Base-by-base conservation (phyloP, 2,888 invertebrate genomes). In the Sclerodermus sp. region DNA sequence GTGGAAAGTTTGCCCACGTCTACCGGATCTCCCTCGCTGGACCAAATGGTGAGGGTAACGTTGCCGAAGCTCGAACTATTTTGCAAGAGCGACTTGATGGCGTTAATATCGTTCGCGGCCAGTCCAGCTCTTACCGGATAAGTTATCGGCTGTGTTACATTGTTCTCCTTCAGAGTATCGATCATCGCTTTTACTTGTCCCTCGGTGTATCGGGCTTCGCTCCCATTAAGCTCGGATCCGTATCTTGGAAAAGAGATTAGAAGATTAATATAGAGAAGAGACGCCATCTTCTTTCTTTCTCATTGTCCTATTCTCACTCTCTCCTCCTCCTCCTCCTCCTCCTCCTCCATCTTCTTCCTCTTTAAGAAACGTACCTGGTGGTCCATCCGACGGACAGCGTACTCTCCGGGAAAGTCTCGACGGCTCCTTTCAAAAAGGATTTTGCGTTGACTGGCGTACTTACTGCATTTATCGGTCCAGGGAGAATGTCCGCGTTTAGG, bases 341-440 rank as follows among this genome's bases (percentile, higher is more conserved):
- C n/a, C n/a, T n/a, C n/a, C n/a, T n/a, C n/a, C n/a, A n/a, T 37
- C 17, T 47, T n/a, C n/a, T n/a, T 55, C n/a, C n/a, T n/a, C n/a
- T n/a, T n/a, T n/a, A n/a, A n/a, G n/a, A n/a, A n/a, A n/a, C n/a
- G 60, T 83, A 87, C 53, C 80, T 82, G 1, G 93, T 93, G 15
- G 91, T 93, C 94, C 94, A 94, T 0, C 92, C 94, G 5, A 92
- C 80, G 8, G 93, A 94, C 1, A 94, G 79, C 0, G 86, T 85
- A 0, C 86, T 83, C 14, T 84, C 80, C 0, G 85, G 82, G 57
- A 89, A 86, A 36, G 80, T 77, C 42, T 82, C 79, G 0, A 82
- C 62, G 10, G 79, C 84, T 2, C 83, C 80, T 0, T 74, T 67
- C 18, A 94, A 77, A 77, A 95, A 95, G 51, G 72, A 65, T 2